Conservation (phyloP, 2,797 vertebrate genomes). For the Acrossocheilus wenchowensis region DNA sequence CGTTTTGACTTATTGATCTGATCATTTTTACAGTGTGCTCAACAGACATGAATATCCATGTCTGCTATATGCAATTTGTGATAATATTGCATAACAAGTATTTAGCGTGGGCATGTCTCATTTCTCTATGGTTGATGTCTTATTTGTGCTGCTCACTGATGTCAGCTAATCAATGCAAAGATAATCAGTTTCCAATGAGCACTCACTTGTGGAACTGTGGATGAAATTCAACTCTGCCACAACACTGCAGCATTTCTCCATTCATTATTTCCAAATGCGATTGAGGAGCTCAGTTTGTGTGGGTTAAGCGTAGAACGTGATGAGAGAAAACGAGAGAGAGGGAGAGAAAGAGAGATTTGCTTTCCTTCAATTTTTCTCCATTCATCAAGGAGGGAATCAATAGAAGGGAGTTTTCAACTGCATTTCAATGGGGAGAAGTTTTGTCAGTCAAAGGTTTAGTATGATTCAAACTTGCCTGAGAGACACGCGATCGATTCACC, state of each 20-base stretch:
- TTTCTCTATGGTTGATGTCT: constrained; percentile 23
- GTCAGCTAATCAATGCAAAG: constrained; percentile 41
- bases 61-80: background rate
- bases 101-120: background rate
- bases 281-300: constrained; percentile 14
- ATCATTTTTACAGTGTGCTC: background rate
- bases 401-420: constrained; percentile 60
- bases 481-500: constrained; percentile 65
- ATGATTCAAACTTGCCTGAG: constrained; percentile 65
- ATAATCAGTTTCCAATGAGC: constrained; percentile 35
- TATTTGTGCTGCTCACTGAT: constrained; percentile 28
- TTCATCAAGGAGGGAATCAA: constrained; percentile 62
- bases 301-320: constrained; percentile 10
- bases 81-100: background rate
- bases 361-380: constrained; percentile 53
- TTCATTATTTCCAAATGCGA: constrained; percentile 36
- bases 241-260: constrained; percentile 31
- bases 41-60: background rate
- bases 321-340: background rate
- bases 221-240: constrained; percentile 8
- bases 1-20: background rate
- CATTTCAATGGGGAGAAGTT: constrained; percentile 62
- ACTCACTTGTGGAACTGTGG: constrained; percentile 11
- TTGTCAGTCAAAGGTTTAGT: constrained; percentile 64
- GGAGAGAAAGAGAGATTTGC: constrained; percentile 54